phyloP scores from a whole-genome alignment of 2,797 vertebrate genomes.

The Sebastes hopkinsi region DNA sequence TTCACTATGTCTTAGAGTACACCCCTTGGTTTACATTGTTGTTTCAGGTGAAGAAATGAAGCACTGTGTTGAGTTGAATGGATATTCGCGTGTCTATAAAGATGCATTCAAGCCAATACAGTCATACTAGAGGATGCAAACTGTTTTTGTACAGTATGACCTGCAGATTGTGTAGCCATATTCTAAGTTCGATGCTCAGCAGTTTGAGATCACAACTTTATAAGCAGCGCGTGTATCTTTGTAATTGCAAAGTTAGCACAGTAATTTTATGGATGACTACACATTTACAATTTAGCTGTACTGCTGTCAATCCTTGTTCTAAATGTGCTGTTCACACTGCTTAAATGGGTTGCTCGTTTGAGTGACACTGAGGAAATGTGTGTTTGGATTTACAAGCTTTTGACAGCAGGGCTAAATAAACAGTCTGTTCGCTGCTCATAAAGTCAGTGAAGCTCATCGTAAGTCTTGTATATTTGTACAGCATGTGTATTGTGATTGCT shows the following conservation, averaged over 20 bases:
- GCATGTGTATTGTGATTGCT: slow-evolving; percentile 29
- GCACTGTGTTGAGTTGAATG: slow-evolving; percentile 9
- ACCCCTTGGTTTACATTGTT: slow-evolving; percentile 37
- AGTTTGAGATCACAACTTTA: not conserved
- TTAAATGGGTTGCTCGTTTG: not conserved
- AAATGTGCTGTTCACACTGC: slow-evolving; percentile 22
- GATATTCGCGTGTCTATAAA: not conserved
- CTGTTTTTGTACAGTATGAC: slow-evolving; percentile 20
- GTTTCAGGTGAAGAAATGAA: slow-evolving; percentile 34
- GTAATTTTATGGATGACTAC: not conserved
- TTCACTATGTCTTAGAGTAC: slow-evolving; percentile 16
- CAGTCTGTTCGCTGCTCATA: slow-evolving; percentile 23
- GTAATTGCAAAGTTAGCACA: not conserved
- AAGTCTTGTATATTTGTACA: slow-evolving; percentile 44
- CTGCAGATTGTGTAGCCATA: slow-evolving; percentile 41
- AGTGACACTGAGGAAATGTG: not conserved
- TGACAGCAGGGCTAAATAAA: slow-evolving; percentile 6
- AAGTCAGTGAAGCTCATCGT: not conserved
- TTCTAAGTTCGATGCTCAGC: slow-evolving; percentile 4
- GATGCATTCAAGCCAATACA: slow-evolving; percentile 11
- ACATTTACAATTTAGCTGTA: not conserved
- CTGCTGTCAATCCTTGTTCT: slow-evolving; percentile 12
- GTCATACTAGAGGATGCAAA: slow-evolving; percentile 19
- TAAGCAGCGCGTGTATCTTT: slow-evolving; percentile 4
- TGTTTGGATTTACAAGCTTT: slow-evolving; percentile 6